Conservation (phyloP, 2,888 invertebrate species). For the Monoplex corrugatus region DNA sequence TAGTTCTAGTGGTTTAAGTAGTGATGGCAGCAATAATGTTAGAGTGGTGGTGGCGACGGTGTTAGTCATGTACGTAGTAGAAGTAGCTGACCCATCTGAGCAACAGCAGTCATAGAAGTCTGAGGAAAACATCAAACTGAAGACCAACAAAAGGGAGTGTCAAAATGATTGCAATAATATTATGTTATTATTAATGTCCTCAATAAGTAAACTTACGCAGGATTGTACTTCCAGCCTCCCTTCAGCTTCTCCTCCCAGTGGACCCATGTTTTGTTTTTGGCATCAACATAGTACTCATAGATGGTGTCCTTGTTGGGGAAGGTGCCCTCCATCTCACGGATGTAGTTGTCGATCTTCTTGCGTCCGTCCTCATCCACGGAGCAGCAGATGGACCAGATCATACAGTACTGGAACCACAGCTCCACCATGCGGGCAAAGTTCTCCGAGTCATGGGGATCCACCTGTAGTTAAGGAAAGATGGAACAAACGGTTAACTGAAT, state of each 20-base stretch:
- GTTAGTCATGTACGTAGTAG: too few species aligned
- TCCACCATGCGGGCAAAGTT: slow-evolving; percentile 80
- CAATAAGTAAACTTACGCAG: slow-evolving; percentile 85
- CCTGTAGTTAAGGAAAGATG: slow-evolving; percentile 65
- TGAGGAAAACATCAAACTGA: too few species aligned
- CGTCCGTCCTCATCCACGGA: slow-evolving; percentile 82
- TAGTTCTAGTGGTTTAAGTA: too few species aligned
- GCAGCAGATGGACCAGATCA: slow-evolving; percentile 82
- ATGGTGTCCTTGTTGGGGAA: slow-evolving; percentile 94
- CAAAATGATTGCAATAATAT: too few species aligned
- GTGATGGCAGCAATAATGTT: too few species aligned
- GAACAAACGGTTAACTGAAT: not conserved
- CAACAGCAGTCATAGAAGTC: too few species aligned
- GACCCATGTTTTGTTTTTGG: slow-evolving; percentile 86
- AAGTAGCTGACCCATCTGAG: too few species aligned
- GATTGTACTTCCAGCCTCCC: slow-evolving; percentile 88
- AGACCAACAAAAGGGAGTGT: too few species aligned
- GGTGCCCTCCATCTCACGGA: slow-evolving; percentile 81
- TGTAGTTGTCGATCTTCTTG: slow-evolving; percentile 82
- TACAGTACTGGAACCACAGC: slow-evolving; percentile 82
- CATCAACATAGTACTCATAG: slow-evolving; percentile 94
- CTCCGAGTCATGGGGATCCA: slow-evolving; percentile 77
- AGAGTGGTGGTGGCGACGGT: too few species aligned
- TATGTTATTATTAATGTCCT: too few species aligned
- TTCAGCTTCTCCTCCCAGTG: slow-evolving; percentile 91